A percentile compares a stretch with the other conserved stretches of the same genome.
phyloP scores from a whole-genome alignment of 2,797 vertebrate species.

The Rhinophrynus dorsalis region DNA sequence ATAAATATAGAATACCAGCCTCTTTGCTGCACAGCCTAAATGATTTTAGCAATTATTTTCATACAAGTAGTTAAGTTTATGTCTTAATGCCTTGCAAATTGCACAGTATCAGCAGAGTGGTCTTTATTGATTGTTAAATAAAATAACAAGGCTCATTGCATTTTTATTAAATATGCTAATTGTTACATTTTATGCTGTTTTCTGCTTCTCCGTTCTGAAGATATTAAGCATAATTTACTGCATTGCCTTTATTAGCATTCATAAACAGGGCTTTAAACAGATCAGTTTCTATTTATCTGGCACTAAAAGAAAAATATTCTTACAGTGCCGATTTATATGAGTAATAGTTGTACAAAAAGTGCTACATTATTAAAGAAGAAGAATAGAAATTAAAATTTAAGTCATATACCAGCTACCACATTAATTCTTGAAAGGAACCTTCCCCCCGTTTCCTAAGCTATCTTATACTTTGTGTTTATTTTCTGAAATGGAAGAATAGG shows the following conservation, averaged over 20 bases:
- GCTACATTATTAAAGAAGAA: constrained; percentile 47
- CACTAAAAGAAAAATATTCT: background rate
- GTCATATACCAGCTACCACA: background rate
- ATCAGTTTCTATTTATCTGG: background rate
- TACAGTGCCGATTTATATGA: background rate
- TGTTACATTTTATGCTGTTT: too few relatives aligned
- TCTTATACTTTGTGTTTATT: background rate
- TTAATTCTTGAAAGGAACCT: too few relatives aligned
- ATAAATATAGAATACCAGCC: constrained; percentile 20
- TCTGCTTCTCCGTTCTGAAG: constrained; percentile 48
- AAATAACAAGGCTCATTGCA: constrained; percentile 36
- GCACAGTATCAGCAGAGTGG: constrained; percentile 41
- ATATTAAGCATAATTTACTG: constrained; percentile 40
- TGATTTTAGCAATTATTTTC: constrained; percentile 47
- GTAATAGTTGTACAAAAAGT: constrained; percentile 34
- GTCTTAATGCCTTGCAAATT: constrained; percentile 38
- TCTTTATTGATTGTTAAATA: constrained; percentile 45
- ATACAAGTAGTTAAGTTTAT: constrained; percentile 36
- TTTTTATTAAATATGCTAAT: constrained; percentile 53
- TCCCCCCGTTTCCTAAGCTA: too few relatives aligned
- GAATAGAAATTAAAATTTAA: constrained; percentile 5
- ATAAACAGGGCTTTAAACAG: constrained; percentile 29
- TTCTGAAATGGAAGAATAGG: too few relatives aligned
- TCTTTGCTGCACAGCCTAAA: constrained; percentile 15
- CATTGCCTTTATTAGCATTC: constrained; percentile 49